Conservation (phyloP, 2,113 vertebrate genomes). For the Pholis gunnellus region DNA sequence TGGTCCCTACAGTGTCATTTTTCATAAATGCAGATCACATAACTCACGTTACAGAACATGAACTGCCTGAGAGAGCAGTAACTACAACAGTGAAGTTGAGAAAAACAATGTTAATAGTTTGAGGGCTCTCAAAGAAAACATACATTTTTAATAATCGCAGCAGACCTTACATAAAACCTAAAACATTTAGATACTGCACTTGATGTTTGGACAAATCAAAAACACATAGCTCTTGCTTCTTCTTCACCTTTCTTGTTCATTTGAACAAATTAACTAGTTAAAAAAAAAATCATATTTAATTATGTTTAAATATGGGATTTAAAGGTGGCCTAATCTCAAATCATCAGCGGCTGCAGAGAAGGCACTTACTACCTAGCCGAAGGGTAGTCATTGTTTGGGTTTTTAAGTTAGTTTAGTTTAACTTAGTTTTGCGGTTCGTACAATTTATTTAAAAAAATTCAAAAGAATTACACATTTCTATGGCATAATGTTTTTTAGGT, state of each 20-base stretch:
- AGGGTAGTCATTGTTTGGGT: not conserved
- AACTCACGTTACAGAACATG: not conserved
- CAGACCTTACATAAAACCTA: not conserved
- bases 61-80: not conserved
- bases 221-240: not conserved
- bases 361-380: too few relatives aligned
- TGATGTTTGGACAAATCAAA: not conserved
- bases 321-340: not conserved
- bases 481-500: not conserved
- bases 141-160: not conserved
- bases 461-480: not conserved
- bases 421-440: not conserved
- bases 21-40: conserved; percentile 4
- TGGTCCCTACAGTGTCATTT: not conserved
- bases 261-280: not conserved
- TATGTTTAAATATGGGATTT: not conserved
- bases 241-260: not conserved
- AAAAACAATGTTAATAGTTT: not conserved
- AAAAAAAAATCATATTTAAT: not conserved
- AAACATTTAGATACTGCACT: not conserved
- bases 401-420: not conserved
- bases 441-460: not conserved
- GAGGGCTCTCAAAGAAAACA: not conserved
- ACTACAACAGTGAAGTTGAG: not conserved
- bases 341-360: not conserved